Evolutionary conservation across 2,797 vertebrate genomes (phyloP).

Genomic region (Serranus cabrilla): DNA sequence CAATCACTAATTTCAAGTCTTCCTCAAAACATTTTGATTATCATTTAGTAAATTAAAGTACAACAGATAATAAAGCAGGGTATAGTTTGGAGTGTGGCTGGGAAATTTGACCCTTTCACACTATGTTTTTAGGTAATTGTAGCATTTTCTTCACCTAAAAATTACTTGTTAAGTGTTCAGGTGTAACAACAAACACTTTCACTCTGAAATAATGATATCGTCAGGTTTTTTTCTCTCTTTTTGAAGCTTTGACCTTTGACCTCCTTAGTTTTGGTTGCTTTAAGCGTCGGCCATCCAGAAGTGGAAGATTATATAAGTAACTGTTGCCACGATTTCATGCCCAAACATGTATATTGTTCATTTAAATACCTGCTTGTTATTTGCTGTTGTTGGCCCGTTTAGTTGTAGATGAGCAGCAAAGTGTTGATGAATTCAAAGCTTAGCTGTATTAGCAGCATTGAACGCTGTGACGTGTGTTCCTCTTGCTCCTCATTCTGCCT

Average conservation of each 20-base stretch:
- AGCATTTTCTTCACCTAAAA: no score
- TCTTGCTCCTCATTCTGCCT: conserved; percentile 3
- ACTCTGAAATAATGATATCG: neutral
- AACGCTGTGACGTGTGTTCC: conserved; percentile 9
- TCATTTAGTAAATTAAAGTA: no score
- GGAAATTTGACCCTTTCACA: no score
- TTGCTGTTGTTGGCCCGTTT: no score
- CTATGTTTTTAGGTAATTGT: no score
- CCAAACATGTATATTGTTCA: neutral
- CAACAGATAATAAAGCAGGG: no score
- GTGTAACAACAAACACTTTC: no score
- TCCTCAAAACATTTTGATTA: no score
- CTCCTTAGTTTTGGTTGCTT: neutral
- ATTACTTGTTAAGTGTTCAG: no score
- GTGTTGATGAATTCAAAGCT: neutral
- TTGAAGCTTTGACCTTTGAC: conserved; percentile 5
- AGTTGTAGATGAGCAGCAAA: neutral
- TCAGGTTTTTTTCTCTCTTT: no score
- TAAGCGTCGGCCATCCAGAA: neutral
- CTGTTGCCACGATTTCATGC: neutral
- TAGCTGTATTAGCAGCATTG: neutral
- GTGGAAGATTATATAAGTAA: neutral
- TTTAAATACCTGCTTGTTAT: neutral
- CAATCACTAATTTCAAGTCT: no score
- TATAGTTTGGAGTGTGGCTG: no score